Conservation (phyloP, 2,888 invertebrate genomes). For the Synergus laeviventris region DNA sequence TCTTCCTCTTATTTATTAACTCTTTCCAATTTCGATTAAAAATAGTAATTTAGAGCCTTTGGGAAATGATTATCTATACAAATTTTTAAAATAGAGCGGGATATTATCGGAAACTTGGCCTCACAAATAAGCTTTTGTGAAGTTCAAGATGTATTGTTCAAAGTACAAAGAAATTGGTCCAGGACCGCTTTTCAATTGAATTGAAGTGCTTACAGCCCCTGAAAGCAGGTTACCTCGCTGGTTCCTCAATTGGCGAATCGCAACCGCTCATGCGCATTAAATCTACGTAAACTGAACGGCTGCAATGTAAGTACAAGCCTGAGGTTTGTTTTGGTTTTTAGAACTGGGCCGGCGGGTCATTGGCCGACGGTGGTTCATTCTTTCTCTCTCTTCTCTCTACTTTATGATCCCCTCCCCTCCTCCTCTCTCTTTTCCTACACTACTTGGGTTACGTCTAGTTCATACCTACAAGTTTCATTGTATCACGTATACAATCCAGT, state of each 20-base stretch:
- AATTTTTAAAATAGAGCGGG: too few species aligned
- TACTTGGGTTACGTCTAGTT: conserved; percentile 15
- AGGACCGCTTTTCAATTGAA: background rate
- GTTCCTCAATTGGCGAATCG: conserved; percentile 9
- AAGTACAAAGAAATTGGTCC: background rate
- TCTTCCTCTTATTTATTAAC: background rate
- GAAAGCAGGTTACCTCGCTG: background rate
- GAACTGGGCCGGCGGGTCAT: conserved; percentile 71
- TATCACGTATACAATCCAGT: conserved; percentile 2
- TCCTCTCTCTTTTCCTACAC: conserved; percentile 41
- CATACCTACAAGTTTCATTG: conserved; percentile 15
- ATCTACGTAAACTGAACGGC: conserved; percentile 2
- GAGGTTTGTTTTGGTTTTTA: conserved; percentile 72
- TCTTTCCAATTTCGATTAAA: too few species aligned
- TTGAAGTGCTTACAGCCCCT: background rate
- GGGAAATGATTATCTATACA: too few species aligned
- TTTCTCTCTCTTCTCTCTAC: conserved; percentile 47
- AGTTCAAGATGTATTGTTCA: too few species aligned
- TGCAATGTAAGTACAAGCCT: conserved; percentile 31
- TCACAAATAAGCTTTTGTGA: too few species aligned
- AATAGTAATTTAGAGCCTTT: too few species aligned
- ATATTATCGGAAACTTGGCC: too few species aligned
- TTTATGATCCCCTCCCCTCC: conserved; percentile 41
- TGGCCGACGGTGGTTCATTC: conserved; percentile 53
- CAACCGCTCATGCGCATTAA: conserved; percentile 20